Evolutionary conservation across 2,888 invertebrate species (phyloP), one percentile per base, ranked within the genome.

Genomic region (Macrosiphum euphorbiae): DNA sequence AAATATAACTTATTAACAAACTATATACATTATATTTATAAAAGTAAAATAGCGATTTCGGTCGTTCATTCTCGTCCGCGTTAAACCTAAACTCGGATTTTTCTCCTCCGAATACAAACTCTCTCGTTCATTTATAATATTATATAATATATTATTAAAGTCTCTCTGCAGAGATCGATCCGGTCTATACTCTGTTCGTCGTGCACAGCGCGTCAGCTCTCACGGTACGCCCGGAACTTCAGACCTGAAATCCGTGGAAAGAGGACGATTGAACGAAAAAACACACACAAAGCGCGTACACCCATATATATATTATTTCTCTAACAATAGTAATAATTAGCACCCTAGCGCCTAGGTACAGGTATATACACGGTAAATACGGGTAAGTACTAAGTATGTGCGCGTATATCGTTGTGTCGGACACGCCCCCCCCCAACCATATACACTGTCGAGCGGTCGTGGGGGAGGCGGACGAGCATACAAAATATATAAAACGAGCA

Each of bases 241-340:
- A 58, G 58, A 78, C 78, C 8, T 41, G 35, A 35, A 78, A 78
- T 35, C 78, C 8, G 20, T 35, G 78, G 35, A 78, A 78, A 35
- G 35, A 78, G 78, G 78, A 78, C 78, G 35, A 78, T 20, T 20
- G 35, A 61, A 61, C 61, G 58, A 61, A 61, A 61, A 61, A 78
- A 78, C 78, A 28, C 10, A 61, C 11, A 61, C 61, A 78, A 78
- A 35, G 35, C 3, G 35, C 35, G 78, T 35, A 35, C 35, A 78
- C 78, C 78, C 20, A 20, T 67, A 67, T 52, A 16, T 52, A 52
- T 52, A 52, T 52, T 67, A 24, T 35, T 3, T 78, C 3, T 78
- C 78, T 78, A 78, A 78, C 35, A 78, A 58, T 44, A 44, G 24
- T 87, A 87, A 92, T 92, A 92, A 92, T 92, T 92, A 92, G 87